Base-by-base conservation (phyloP, 2,888 invertebrate genomes). In the Machimus rusticus region DNA sequence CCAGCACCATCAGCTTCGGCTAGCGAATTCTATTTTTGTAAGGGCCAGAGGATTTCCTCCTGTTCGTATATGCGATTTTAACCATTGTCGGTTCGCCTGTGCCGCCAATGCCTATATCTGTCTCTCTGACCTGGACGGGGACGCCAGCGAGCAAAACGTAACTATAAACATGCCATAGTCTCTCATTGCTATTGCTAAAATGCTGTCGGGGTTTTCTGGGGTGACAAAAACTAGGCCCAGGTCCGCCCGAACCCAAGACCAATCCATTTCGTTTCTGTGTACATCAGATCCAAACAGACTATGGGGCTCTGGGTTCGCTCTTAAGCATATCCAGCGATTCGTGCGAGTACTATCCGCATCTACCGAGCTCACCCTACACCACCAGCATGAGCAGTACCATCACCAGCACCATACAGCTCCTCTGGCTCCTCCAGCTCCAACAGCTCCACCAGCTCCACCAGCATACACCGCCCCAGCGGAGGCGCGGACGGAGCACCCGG, bases 151-250 rank as follows among this genome's bases (percentile, higher is more conserved):
- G 74, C 85, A 74, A 66, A 74, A 74, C 46, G 74, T 74, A 85
- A 74, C 85, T 85, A 66, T 28, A 85, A 85, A 74, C 74, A 74
- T 85, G 85, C 74, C 51, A 74, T 74, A 74, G 55, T 51, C 28
- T 39, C 28, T 46, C 74, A 43, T 74, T 74, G 74, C 85, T 85
- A 34, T 74, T 85, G 74, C 74, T 74, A 85, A 74, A 74, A 46
- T 85, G 85, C 43, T 74, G 85, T 74, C 66, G 82, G 66, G 57
- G 12, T 84, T 66, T 46, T 57, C 39, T 34, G 37, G 82, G 31
- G 74, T 74, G 74, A 85, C 85, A 85, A 85, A 85, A 85, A 85
- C 85, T 74, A 85, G 85, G 85, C 85, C 74, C 85, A 85, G 85
- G 85, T 28, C 74, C 74, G 74, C 85, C 85, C 74, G 74, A 85